Evolutionary conservation across 2,888 invertebrate genomes (phyloP), one percentile per base, ranked within the genome.

Genomic region (Gastrophysa polygoni): DNA sequence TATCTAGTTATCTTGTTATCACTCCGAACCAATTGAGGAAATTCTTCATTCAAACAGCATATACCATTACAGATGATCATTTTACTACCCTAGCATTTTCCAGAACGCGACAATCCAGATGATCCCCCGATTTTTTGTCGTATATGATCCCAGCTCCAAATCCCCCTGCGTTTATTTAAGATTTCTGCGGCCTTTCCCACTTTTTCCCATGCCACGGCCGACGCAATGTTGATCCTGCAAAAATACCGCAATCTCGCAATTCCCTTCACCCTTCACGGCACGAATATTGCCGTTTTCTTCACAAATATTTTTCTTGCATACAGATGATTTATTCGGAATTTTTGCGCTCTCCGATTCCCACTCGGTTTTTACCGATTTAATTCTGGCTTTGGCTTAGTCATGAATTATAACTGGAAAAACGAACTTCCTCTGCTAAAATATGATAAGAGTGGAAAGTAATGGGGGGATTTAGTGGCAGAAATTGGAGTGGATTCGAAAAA

Each of bases 241-340:
- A 20, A 52, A 50, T 46, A 38, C 38, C 57, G 28, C 28, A 59
- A 48, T 52, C 49, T 57, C 48, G 64, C 65, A 64, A 66, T 68
- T 68, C 67, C 38, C 38, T 38, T 14, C 20, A 47, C 24, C 24
- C 24, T 3, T 7, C 24, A 24, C 7, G 7, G 24, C 34, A 46
- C 52, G 57, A 57, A 63, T 66, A 66, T 66, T 62, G 62, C 60
- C 59, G 46, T 60, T 57, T 64, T 61, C 64, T 60, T 51, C 52
- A 67, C 66, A 67, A 68, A 67, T 67, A 67, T 68, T 66, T 62
- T 68, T 54, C 55, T 64, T 63, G 47, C 63, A 44, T 56, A 20
- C 21, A 14, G 46, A 66, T 68, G 64, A 66, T 68, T 64, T 66
- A 66, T 64, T 38, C 11, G 38, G 6, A 2, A 38, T 4, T 38